Evolutionary conservation across 1,140 invertebrate genomes (phyloP), one percentile per base, ranked within the genome.

Genomic region (Drosophila nannoptera): DNA sequence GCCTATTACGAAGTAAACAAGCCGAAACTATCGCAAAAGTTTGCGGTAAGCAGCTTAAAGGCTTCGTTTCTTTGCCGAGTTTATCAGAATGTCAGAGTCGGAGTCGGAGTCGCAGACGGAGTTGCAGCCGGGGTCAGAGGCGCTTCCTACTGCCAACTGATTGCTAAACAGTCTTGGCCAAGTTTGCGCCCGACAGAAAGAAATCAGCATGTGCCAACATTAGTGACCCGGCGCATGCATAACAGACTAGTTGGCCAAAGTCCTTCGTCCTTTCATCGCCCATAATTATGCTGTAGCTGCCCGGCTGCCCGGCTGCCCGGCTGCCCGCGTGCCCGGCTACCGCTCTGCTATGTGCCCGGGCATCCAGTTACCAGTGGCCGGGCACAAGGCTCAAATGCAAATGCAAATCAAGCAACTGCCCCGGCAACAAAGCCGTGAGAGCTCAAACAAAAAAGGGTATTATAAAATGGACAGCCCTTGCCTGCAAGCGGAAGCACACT

Each of bases 401-500:
- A 61, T 67, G 78, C 78, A 82, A 71, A 82, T 82, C 78, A 81
- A 61, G 65, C 58, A 63, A 67, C 63, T 71, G 64, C 43, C 56
- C 38, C 56, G 64, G 43, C 69, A 71, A 71, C 69, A 67, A 71
- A 71, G 55, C 64, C 46, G 48, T 65, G 16, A 46, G 36, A 65
- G 53, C 77, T 73, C 63, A 65, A 53, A 48, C 49, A 70, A 72
- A 75, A 67, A 56, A 72, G 69, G 64, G 69, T 68, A 67, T 71
- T 71, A 71, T 60, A 68, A 71, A 67, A 71, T 67, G 55, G 63
- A 67, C 69, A 68, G 69, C 50, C 33, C 38, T 48, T 55, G 42
- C 45, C 33, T 42, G 45, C 70, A 62, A 68, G 69, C 80, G 80
- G 80, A 83, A 78, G 69, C 80, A 22, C 62, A 83, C 80, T 76